Percentiles rank a stretch among this genome's conserved stretches.
Conservation (phyloP, 2,113 vertebrate genomes). For the Stercorarius parasiticus region DNA sequence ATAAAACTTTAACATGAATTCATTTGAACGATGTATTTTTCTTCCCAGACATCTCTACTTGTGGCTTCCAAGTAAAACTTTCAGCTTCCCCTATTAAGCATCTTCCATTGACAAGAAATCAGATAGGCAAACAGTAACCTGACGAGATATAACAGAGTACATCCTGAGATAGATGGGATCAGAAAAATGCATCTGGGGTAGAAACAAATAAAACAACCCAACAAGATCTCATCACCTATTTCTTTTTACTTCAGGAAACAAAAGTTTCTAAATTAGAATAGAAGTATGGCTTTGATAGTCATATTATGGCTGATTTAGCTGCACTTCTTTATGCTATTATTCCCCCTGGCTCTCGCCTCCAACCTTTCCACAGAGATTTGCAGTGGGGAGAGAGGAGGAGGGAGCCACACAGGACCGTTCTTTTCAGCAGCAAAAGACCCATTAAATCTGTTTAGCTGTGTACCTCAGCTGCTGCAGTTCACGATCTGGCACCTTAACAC, state of each 20-base stretch:
- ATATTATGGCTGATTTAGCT: background rate
- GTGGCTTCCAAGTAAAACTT: background rate
- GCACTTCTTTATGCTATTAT: background rate
- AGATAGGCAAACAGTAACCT: background rate
- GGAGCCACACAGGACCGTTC: background rate
- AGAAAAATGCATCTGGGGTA: background rate
- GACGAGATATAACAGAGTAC: background rate
- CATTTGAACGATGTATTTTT: background rate
- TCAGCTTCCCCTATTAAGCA: background rate
- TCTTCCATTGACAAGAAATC: background rate
- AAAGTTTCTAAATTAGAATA: background rate
- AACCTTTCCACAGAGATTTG: background rate
- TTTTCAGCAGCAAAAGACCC: background rate
- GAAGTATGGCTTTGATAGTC: background rate
- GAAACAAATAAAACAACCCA: background rate
- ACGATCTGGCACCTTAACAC: background rate
- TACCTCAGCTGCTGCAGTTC: background rate
- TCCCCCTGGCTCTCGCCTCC: background rate
- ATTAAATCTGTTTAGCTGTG: background rate
- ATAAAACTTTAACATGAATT: background rate
- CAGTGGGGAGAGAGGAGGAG: background rate
- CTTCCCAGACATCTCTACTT: background rate
- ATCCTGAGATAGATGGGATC: background rate
- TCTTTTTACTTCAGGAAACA: background rate
- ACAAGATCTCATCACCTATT: background rate